Conservation (phyloP, 2,797 vertebrate genomes). For the Tapirus indicus region DNA sequence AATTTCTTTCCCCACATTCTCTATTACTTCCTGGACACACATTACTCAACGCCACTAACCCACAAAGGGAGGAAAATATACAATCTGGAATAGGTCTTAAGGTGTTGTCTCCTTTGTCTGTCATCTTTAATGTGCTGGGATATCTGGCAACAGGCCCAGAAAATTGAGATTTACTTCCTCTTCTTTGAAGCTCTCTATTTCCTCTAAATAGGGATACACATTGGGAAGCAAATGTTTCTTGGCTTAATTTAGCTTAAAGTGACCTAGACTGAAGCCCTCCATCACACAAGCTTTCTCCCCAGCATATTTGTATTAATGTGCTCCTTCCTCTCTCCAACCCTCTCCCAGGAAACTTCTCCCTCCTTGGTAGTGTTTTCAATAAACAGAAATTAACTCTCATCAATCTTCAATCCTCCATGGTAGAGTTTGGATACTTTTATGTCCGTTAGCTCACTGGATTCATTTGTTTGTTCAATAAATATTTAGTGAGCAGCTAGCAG, state of each 20-base stretch:
- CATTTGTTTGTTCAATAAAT: not conserved
- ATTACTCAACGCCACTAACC: not conserved
- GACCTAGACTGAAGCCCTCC: not conserved
- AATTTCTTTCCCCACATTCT: not conserved
- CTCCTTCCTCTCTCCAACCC: not conserved
- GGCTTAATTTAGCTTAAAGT: not conserved
- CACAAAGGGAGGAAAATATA: slow-evolving; percentile 9
- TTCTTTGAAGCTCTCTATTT: slow-evolving; percentile 28
- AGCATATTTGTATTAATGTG: not conserved
- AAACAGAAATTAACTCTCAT: not conserved
- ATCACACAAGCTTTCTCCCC: not conserved
- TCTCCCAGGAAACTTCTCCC: not conserved
- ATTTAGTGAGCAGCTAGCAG: not conserved
- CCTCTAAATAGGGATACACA: slow-evolving; percentile 11
- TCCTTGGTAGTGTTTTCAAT: not conserved
- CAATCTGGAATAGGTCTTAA: not conserved
- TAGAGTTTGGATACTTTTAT: not conserved
- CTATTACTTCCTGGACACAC: not conserved
- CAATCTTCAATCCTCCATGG: not conserved
- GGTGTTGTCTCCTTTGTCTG: slow-evolving; percentile 15
- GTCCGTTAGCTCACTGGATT: not conserved
- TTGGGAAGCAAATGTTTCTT: not conserved
- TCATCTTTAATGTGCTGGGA: not conserved
- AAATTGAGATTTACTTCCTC: slow-evolving; percentile 42
- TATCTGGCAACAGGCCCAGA: slow-evolving; percentile 16